A percentile compares a stretch with the other conserved stretches of the same genome.
Conservation (phyloP, 2,888 invertebrate species). For the Pharmacophagus antenor region DNA sequence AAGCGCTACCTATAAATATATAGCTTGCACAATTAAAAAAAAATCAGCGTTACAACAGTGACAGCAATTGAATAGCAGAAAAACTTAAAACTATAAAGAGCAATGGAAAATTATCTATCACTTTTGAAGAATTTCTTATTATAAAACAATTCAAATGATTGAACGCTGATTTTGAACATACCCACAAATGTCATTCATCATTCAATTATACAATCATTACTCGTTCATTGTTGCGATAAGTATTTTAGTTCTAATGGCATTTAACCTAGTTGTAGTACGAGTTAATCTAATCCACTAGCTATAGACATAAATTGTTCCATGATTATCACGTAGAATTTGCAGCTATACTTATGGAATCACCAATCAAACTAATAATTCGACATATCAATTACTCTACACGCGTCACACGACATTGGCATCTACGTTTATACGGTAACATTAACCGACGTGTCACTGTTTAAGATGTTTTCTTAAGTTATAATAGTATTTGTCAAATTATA, state of each 20-base stretch:
- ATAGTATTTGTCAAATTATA: conserved; percentile 34
- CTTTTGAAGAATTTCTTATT: not conserved
- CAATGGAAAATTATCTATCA: not conserved
- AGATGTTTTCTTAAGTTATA: conserved; percentile 74
- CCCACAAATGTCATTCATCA: not conserved
- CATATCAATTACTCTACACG: conserved; percentile 63
- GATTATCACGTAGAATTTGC: conserved; percentile 68
- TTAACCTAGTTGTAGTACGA: conserved; percentile 45
- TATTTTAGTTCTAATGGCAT: not conserved
- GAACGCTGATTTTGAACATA: not conserved
- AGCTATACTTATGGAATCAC: conserved; percentile 72
- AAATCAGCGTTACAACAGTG: not conserved
- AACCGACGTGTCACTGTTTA: conserved; percentile 50
- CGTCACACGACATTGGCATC: conserved; percentile 52
- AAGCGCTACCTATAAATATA: conserved; percentile 77
- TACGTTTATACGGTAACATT: conserved; percentile 38
- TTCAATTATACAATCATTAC: not conserved
- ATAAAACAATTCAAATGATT: not conserved
- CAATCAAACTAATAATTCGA: conserved; percentile 66
- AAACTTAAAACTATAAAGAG: not conserved
- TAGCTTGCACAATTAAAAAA: conserved; percentile 14
- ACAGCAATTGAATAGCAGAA: not conserved
- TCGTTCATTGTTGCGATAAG: no score
- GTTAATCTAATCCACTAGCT: conserved; percentile 61
- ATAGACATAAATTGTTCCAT: conserved; percentile 48